Base-by-base conservation (phyloP, 2,888 invertebrate species). In the Drosophila subquinaria region DNA sequence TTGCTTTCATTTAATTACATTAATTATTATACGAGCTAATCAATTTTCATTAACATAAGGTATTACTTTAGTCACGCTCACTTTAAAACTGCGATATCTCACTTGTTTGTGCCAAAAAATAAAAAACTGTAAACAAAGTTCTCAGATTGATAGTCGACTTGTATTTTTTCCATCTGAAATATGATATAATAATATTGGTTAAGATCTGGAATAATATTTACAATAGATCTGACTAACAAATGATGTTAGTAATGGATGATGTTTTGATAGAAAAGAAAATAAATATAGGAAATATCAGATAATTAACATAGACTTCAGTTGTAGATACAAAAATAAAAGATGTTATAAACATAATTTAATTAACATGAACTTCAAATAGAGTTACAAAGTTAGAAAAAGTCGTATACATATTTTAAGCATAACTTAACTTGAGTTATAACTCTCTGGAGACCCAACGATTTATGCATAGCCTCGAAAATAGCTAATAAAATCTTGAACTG, bases 71-170 rank as follows among this genome's bases (percentile, higher is more conserved):
- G 56, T 42, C 11, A 43, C 1, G 17, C 33, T 13, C 6, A 17
- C 27, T 36, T 5, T 1, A 1, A 0, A 15, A 23, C 10, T 6
- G 6, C 3, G 6, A 15, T 55, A 48, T 60, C 27, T n/a, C 36
- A 57, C 57, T 81, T 75, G 59, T 81, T 81, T 83, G 68, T 67
- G 71, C 50, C 23, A 23, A 45, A 35, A 55, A 45, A 23, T 15
- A 36, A 40, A 68, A 68, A 56, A 42, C 45, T 23, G 64, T 62
- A 57, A 69, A 75, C 76, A 81, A 80, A 69, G 33, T 55, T 72
- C 79, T 79, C 36, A 56, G 10, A 63, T 60, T 20, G 73, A 73
- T 63, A 60, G 50, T 15, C 33, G 13, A 63, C 23, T 43, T 69
- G 35, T 50, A 52, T 62, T 62, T 1, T 15, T 27, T 27, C 27